phyloP scores from a whole-genome alignment of 2,797 vertebrate species.

The Eulemur coronatus region DNA sequence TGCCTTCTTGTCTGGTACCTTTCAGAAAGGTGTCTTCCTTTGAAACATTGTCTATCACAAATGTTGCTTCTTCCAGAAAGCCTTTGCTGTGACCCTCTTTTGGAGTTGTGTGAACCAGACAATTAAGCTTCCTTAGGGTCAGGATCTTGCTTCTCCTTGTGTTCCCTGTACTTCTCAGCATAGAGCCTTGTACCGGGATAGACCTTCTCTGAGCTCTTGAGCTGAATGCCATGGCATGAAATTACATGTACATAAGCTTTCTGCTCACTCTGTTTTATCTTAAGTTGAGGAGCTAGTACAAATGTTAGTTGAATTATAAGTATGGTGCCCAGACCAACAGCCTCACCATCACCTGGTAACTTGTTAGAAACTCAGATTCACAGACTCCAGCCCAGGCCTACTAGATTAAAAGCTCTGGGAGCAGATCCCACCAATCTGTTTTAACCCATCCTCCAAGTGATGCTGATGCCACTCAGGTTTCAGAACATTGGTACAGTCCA shows the following conservation, averaged over 20 bases:
- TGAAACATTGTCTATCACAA: background rate
- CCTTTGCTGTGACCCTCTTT: background rate
- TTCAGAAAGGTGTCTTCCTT: background rate
- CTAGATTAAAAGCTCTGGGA: background rate
- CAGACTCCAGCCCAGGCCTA: background rate
- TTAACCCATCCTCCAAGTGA: background rate
- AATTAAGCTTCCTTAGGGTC: conserved; percentile 4
- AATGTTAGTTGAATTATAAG: background rate
- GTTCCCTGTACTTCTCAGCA: background rate
- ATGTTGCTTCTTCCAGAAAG: background rate
- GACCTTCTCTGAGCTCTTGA: conserved; percentile 10
- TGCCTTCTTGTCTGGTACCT: background rate
- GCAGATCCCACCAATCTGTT: background rate
- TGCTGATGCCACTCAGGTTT: background rate
- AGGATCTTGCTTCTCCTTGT: background rate
- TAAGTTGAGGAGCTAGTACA: background rate
- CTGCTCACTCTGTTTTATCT: background rate
- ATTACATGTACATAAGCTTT: background rate
- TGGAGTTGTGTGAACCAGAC: background rate
- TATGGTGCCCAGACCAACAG: background rate
- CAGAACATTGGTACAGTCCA: background rate
- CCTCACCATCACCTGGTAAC: background rate
- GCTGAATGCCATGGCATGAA: background rate
- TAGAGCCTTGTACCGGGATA: background rate
- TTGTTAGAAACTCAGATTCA: background rate